Evolutionary conservation across 2,888 invertebrate species (phyloP), one percentile per base, ranked within the genome.

Genomic region (Hetaerina titia): DNA sequence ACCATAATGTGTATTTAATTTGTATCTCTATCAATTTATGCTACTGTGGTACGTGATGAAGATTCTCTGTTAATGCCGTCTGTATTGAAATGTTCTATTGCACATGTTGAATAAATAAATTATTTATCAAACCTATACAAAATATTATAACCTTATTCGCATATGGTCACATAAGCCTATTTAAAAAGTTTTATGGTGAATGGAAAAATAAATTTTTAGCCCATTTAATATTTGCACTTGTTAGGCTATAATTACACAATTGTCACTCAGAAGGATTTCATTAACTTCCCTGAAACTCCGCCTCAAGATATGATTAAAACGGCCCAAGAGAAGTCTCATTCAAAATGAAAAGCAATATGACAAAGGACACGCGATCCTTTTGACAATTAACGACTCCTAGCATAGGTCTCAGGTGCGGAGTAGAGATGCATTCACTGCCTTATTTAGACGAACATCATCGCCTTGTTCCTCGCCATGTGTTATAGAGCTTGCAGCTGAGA

Each of bases 361-460:
- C 81, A 81, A 81, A 81, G 81, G 81, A 31, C 81, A 81, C 81
- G 81, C 81, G 81, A 81, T 81, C 81, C 81, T 31, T 81, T 81
- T 31, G 81, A 25, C 81, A 31, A 81, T 81, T 81, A 31, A 31
- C 9, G 81, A 81, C 25, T 25, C 81, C 31, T 25, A 25, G 31
- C 81, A 81, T 31, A n/a, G 81, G 81, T 81, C 81, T 81, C 81
- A 81, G 81, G 81, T 81, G 81, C 31, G 31, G 31, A 25, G 11
- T 31, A 5, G 25, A 81, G 31, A 81, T 81, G 81, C 25, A 81
- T 81, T 31, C 81, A 15, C 8, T 81, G 31, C 81, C 81, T 81
- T 31, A 81, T 81, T 25, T 31, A 81, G 81, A 81, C 31, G 81
- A 81, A 81, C 81, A 31, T 31, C 81, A 81, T 81, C 81, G 81